Conservation (phyloP, 2,888 invertebrate genomes). For the Macrophya annulata region DNA sequence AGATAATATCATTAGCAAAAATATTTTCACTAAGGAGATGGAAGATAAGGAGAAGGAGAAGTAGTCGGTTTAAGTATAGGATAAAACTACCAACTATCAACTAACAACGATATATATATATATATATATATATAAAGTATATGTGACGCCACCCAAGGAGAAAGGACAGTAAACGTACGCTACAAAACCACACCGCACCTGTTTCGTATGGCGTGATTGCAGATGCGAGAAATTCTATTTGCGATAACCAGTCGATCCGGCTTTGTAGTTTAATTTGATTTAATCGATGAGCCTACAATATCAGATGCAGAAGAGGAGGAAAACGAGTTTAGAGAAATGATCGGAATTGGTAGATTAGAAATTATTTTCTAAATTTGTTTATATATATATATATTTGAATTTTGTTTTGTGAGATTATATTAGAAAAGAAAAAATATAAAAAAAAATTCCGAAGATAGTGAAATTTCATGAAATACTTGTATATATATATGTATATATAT, state of each 20-base stretch:
- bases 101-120: not conserved
- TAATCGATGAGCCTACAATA: not conserved
- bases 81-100: not conserved
- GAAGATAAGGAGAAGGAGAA: not conserved
- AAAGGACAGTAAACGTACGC: slow-evolving; percentile 10
- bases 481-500: not conserved
- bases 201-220: slow-evolving; percentile 13
- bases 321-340: not conserved
- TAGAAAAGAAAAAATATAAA: too few relatives aligned
- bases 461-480: not conserved
- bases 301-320: not conserved
- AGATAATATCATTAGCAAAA: not conserved
- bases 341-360: not conserved
- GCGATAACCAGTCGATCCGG: not conserved
- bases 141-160: slow-evolving; percentile 52
- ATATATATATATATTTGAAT: not conserved
- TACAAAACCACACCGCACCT: slow-evolving; percentile 28
- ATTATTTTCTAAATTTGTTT: not conserved
- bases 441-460: not conserved
- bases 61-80: not conserved
- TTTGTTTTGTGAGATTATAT: not conserved
- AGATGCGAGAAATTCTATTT: slow-evolving; percentile 32
- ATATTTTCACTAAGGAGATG: not conserved
- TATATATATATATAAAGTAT: too few relatives aligned
- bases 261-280: not conserved